A percentile compares a stretch with the other conserved stretches of the same genome.
phyloP scores from a whole-genome alignment of 92 coral and sea anemone genomes.

The Siderastrea siderea region DNA sequence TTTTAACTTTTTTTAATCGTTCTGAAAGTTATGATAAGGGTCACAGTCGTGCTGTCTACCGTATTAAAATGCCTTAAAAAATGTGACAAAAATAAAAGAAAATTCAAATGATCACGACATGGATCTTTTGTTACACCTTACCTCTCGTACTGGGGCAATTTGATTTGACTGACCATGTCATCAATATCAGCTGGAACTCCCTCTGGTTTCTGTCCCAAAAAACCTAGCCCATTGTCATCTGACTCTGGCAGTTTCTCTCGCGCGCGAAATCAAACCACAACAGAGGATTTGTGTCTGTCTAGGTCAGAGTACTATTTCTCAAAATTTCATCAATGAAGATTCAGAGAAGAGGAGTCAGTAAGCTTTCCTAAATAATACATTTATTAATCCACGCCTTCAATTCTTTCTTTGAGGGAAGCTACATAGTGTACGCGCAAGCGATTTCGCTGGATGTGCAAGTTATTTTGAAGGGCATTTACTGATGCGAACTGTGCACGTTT shows the following conservation, averaged over 20 bases:
- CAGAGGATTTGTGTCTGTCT: too few species aligned
- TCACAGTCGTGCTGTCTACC: neutral
- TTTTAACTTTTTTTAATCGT: neutral
- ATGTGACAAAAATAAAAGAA: neutral
- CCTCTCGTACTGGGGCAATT: constrained; percentile 69
- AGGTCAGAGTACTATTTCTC: too few species aligned
- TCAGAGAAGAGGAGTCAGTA: too few species aligned
- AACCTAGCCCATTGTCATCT: constrained; percentile 37
- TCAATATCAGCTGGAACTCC: constrained; percentile 62
- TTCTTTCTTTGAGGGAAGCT: too few species aligned
- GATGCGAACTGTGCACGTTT: too few species aligned
- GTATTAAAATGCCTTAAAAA: neutral
- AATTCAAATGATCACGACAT: neutral
- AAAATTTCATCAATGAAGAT: too few species aligned
- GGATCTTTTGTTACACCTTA: neutral
- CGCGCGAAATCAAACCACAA: too few species aligned
- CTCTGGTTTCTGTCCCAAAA: constrained; percentile 50
- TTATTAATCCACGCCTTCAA: too few species aligned
- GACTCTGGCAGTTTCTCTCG: neutral
- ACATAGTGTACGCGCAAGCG: too few species aligned
- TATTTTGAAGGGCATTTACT: too few species aligned
- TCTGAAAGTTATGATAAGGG: neutral
- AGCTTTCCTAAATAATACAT: too few species aligned
- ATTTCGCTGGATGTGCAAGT: too few species aligned
- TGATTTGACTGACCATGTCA: constrained; percentile 55